A percentile compares a stretch with the other conserved stretches of the same genome.
phyloP scores from a whole-genome alignment of 2,797 vertebrate species.

The Allobates femoralis region DNA sequence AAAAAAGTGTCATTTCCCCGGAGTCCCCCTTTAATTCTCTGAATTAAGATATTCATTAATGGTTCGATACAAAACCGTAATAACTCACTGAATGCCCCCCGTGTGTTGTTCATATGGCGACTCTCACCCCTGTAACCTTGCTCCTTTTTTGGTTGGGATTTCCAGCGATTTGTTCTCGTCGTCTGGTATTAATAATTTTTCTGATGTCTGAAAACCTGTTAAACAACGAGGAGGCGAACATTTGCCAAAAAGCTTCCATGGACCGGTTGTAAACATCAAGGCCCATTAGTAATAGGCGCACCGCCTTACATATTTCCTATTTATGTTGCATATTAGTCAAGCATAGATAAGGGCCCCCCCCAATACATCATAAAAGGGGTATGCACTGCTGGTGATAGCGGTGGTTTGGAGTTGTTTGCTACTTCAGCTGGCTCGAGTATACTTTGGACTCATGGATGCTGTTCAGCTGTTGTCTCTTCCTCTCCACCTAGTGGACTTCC shows the following conservation, averaged over 20 bases:
- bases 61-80: too few species aligned
- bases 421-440: too few species aligned
- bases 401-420: too few species aligned
- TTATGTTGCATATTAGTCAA: neutral
- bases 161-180: neutral
- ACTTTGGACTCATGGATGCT: too few species aligned
- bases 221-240: neutral
- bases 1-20: too few species aligned
- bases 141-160: neutral
- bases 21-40: too few species aligned
- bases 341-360: neutral
- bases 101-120: neutral
- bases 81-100: too few species aligned
- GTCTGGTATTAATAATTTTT: conserved; percentile 20
- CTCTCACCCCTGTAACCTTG: neutral
- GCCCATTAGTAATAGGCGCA: neutral
- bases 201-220: conserved; percentile 24
- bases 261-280: conserved; percentile 1
- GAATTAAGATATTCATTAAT: too few species aligned
- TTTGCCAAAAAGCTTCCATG: neutral
- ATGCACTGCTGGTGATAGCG: too few species aligned
- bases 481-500: too few species aligned
- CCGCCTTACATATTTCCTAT: neutral
- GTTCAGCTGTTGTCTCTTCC: too few species aligned
- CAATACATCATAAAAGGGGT: neutral